Evolutionary conservation across 2,888 invertebrate genomes (phyloP).

Genomic region (Rhamphomyia laevipes): DNA sequence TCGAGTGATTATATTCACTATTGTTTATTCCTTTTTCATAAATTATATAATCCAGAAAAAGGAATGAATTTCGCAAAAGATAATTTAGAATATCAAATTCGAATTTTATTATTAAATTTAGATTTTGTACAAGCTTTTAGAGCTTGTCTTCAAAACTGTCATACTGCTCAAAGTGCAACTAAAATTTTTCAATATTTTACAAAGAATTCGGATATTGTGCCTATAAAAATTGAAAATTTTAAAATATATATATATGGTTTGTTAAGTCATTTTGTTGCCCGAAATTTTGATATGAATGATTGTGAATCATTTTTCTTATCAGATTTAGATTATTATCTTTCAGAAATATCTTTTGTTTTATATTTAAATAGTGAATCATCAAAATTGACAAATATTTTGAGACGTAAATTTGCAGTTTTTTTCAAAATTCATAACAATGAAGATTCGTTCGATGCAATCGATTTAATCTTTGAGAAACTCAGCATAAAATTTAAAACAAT

Average conservation of each 20-base stretch:
- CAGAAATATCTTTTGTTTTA: conserved; percentile 35
- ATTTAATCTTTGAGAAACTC: conserved; percentile 32
- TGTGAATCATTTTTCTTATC: conserved; percentile 35
- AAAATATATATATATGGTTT: conserved; percentile 36
- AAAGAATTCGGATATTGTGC: conserved; percentile 37
- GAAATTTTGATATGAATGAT: conserved; percentile 30
- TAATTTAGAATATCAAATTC: conserved; percentile 31
- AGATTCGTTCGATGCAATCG: not conserved
- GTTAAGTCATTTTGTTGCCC: conserved; percentile 31
- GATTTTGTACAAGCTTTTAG: conserved; percentile 35
- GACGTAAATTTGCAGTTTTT: conserved; percentile 33
- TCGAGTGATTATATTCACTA: conserved; percentile 33
- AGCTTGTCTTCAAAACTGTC: conserved; percentile 30
- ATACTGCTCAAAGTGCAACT: conserved; percentile 27
- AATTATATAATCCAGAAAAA: conserved; percentile 35
- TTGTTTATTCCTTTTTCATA: conserved; percentile 37
- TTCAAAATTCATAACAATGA: conserved; percentile 29
- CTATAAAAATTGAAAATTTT: conserved; percentile 33
- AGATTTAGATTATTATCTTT: conserved; percentile 36
- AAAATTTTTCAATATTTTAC: conserved; percentile 38
- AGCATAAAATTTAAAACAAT: conserved; percentile 36
- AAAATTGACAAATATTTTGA: conserved; percentile 13
- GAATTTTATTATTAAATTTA: conserved; percentile 36
- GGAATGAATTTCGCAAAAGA: conserved; percentile 27
- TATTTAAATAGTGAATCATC: conserved; percentile 28